Percentiles rank a stretch among this genome's conserved stretches.
Evolutionary conservation across 2,888 invertebrate species (phyloP).

Genomic region (Cremastinae sp.): DNA sequence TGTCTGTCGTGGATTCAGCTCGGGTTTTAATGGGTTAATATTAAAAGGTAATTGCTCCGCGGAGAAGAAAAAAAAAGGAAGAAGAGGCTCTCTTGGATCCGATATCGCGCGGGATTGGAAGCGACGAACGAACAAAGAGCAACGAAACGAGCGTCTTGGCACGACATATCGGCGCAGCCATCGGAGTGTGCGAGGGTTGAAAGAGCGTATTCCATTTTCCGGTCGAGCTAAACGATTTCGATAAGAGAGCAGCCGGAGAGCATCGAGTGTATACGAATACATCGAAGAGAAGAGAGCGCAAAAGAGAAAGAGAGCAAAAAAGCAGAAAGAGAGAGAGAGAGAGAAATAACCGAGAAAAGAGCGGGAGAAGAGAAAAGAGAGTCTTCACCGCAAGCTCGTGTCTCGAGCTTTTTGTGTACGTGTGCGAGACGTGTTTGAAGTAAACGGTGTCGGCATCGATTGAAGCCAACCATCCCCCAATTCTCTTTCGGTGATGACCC

Average conservation of each 20-base stretch:
- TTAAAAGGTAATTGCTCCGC: not conserved
- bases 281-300: conserved; percentile 19
- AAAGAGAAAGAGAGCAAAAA: conserved; percentile 1
- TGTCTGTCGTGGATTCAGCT: too few species aligned
- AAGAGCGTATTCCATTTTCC: conserved; percentile 62
- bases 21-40: too few species aligned
- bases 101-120: conserved; percentile 39
- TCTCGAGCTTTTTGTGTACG: conserved; percentile 1
- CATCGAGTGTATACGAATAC: conserved; percentile 9
- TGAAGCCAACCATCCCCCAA: conserved; percentile 53
- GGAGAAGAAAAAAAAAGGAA: too few species aligned
- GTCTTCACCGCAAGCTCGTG: not conserved
- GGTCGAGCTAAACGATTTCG: conserved; percentile 63
- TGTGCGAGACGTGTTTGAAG: conserved; percentile 6
- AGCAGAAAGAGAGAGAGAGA: conserved; percentile 20
- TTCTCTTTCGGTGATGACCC: conserved; percentile 57
- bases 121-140: conserved; percentile 57
- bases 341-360: conserved; percentile 20
- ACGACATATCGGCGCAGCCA: conserved; percentile 46
- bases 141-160: conserved; percentile 52
- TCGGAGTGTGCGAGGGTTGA: conserved; percentile 55
- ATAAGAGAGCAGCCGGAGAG: conserved; percentile 51
- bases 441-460: conserved; percentile 34
- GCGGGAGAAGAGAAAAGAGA: conserved; percentile 40
- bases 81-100: not conserved